A percentile compares a stretch with the other conserved stretches of the same genome.
Evolutionary conservation across 2,797 vertebrate genomes (phyloP).

Genomic region (Cossypha niveicapilla): DNA sequence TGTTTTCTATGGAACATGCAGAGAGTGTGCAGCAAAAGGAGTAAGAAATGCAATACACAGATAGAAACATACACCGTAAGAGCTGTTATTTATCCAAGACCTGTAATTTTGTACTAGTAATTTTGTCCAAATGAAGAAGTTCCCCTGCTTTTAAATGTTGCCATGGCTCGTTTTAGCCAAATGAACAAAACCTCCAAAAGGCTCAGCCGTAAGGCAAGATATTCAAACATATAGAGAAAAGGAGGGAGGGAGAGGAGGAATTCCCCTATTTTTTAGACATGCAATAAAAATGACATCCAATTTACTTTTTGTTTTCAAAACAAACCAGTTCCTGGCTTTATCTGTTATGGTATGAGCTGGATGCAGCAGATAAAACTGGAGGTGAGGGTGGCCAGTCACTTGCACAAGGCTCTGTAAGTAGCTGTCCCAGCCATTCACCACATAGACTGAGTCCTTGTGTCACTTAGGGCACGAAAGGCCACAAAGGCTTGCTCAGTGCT

Average conservation of each 20-base stretch:
- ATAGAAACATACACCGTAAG: not conserved
- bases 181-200: not conserved
- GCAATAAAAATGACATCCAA: not conserved
- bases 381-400: not conserved
- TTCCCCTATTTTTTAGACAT: rapidly evolving
- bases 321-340: not conserved
- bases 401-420: not conserved
- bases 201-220: not conserved
- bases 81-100: not conserved
- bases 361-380: not conserved
- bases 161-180: not conserved
- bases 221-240: not conserved
- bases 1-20: rapidly evolving
- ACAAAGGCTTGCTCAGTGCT: conserved; percentile 36
- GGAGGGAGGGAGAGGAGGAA: rapidly evolving
- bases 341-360: not conserved
- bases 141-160: not conserved
- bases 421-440: not conserved
- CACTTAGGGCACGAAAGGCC: not conserved
- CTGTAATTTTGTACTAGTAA: not conserved
- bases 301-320: not conserved
- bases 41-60: not conserved
- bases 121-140: not conserved
- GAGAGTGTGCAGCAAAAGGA: not conserved
- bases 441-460: not conserved